These are phyloP conservation scores for Xyliphius kryptos DNA, from an alignment of 2,113 vertebrate genomes.

Conservation along the genomic window DNA sequence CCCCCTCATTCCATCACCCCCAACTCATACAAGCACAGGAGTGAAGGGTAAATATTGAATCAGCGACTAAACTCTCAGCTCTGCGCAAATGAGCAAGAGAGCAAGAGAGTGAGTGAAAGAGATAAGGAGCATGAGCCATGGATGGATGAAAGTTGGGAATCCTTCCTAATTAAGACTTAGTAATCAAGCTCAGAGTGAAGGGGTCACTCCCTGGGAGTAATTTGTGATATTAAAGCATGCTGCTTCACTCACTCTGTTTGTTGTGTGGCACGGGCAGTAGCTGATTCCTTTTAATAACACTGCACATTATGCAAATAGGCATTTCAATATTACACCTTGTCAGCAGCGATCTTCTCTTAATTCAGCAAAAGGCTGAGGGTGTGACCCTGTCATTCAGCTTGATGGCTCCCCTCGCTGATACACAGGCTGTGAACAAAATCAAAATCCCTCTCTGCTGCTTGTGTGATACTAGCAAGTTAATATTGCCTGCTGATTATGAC, in stretches of 20 bases:
- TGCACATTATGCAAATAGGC: slow-evolving; percentile 96
- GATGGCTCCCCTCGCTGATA: slow-evolving; percentile 43
- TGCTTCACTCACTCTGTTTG: slow-evolving; percentile 68
- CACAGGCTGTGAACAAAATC: slow-evolving; percentile 12
- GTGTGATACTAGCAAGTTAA: slow-evolving; percentile 15
- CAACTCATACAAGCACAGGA: slow-evolving; percentile 89
- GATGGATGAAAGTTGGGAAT: slow-evolving; percentile 68
- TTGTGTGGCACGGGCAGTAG: slow-evolving; percentile 87
- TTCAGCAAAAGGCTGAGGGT: slow-evolving; percentile 92
- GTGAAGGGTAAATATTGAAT: slow-evolving; percentile 99
- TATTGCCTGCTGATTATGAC: slow-evolving; percentile 33
- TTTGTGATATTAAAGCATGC: slow-evolving; percentile 98
- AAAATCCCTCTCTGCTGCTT: slow-evolving; percentile 5
- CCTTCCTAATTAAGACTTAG: slow-evolving; percentile 96
- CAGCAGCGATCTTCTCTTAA: slow-evolving; percentile 91
- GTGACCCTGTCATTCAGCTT: slow-evolving; percentile 90
- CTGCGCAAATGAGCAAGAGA: slow-evolving; percentile 64
- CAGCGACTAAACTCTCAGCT: slow-evolving; percentile 90
- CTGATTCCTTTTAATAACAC: slow-evolving; percentile 99
- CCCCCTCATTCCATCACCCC: slow-evolving; percentile 69
- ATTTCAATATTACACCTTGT: slow-evolving; percentile 94
- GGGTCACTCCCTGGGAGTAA: slow-evolving; percentile 96
- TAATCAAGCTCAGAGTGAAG: slow-evolving; percentile 89
- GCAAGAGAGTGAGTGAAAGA: slow-evolving; percentile 59
- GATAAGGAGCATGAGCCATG: slow-evolving; percentile 58